These are phyloP conservation scores for Beroe ovata DNA, from an alignment of 37 sponge, comb jelly and placozoan genomes.

Conservation along the genomic window DNA sequence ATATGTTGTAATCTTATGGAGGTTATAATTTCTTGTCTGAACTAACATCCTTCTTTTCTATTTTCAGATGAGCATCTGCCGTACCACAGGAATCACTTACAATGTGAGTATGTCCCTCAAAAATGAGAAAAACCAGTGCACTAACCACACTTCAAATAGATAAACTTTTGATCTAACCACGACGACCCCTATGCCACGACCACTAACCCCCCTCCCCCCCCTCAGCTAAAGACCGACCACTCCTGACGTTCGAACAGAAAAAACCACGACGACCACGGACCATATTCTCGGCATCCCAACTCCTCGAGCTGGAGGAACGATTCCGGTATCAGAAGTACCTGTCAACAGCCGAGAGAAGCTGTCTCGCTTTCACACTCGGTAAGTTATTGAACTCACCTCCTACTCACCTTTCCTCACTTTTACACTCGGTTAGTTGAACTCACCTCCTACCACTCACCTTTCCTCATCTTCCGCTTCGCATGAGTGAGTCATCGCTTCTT, in stretches of 20 bases:
- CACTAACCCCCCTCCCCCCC: not conserved
- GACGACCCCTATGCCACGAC: too few relatives aligned
- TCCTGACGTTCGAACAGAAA: conserved; percentile 16
- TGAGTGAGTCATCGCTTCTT: too few relatives aligned
- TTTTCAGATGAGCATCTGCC: conserved; percentile 26
- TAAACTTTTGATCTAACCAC: not conserved
- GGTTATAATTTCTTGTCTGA: too few relatives aligned
- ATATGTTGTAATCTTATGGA: too few relatives aligned
- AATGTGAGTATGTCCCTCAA: conserved; percentile 28
- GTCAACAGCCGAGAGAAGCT: conserved; percentile 13
- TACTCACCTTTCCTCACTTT: too few relatives aligned
- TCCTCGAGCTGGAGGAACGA: not conserved
- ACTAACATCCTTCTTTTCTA: not conserved
- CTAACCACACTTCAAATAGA: too few relatives aligned
- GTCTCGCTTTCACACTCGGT: conserved; percentile 22
- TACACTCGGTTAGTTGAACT: too few relatives aligned
- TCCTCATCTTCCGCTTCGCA: too few relatives aligned
- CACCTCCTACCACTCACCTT: too few relatives aligned
- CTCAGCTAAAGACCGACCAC: conserved; percentile 17
- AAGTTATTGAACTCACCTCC: too few relatives aligned
- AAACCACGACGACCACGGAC: conserved; percentile 17
- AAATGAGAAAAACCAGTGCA: too few relatives aligned
- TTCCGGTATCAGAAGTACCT: conserved; percentile 32
- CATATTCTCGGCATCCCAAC: conserved; percentile 11
- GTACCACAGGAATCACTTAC: conserved; percentile 21